These are phyloP conservation scores for Glaucomys volans DNA, from an alignment of 2,113 vertebrate genomes.

Conservation along the genomic window DNA sequence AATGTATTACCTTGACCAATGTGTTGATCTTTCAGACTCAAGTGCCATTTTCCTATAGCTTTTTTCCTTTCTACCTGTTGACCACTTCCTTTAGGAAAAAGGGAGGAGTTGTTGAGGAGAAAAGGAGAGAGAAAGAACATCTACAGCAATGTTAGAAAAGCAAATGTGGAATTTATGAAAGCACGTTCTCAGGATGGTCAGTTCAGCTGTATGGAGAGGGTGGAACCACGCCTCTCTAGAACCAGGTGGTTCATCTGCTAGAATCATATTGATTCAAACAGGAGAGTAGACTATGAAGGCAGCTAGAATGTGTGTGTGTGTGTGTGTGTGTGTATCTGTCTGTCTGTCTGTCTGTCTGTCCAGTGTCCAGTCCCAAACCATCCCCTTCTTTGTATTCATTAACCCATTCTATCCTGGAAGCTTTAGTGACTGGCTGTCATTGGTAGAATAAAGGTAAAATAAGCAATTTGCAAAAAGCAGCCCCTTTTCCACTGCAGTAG, in stretches of 20 bases:
- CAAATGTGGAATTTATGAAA: conserved; percentile 7
- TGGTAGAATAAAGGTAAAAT: conserved; percentile 64
- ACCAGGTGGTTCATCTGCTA: conserved; percentile 66
- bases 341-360: neutral
- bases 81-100: conserved; percentile 59
- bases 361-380: conserved; percentile 43
- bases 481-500: neutral
- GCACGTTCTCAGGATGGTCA: conserved; percentile 52
- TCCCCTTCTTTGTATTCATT: conserved; percentile 50
- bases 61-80: conserved; percentile 74
- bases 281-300: conserved; percentile 74
- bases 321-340: neutral
- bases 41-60: conserved; percentile 81
- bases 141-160: conserved; percentile 73
- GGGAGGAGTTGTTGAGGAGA: neutral
- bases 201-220: conserved; percentile 53
- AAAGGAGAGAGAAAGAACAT: conserved; percentile 59
- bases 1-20: conserved; percentile 29
- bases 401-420: conserved; percentile 60
- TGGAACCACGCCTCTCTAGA: conserved; percentile 56
- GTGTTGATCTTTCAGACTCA: conserved; percentile 70
- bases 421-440: conserved; percentile 70
- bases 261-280: conserved; percentile 69
- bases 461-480: conserved; percentile 20
- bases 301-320: conserved; percentile 66